Conservation (phyloP, 2,797 vertebrate species). For the Dendrocincla fuliginosa region DNA sequence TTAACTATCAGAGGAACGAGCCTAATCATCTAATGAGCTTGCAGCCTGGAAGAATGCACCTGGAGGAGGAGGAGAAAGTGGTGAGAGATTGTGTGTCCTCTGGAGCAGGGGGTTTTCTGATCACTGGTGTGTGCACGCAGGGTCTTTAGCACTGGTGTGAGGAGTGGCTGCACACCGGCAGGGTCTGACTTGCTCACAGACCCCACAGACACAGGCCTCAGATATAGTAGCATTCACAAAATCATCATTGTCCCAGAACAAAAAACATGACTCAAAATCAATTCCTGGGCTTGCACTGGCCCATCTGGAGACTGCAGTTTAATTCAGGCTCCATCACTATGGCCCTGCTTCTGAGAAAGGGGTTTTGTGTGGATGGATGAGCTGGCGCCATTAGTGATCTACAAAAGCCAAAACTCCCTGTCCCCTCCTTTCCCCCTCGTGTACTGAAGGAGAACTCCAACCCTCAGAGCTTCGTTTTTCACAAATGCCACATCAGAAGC, state of each 20-base stretch:
- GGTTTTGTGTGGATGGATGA: rapidly evolving
- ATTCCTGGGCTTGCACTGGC: not conserved
- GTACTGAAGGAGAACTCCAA: not conserved
- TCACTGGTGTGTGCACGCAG: rapidly evolving
- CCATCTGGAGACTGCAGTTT: not conserved
- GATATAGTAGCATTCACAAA: not conserved
- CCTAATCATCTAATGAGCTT: not conserved
- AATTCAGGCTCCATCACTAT: not conserved
- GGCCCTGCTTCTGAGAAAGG: not conserved
- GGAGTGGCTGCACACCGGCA: not conserved
- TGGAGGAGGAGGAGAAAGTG: not conserved
- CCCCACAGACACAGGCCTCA: not conserved
- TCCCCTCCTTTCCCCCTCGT: rapidly evolving
- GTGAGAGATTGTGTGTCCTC: not conserved
- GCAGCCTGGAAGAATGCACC: not conserved
- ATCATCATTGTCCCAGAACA: rapidly evolving
- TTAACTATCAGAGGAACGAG: not conserved
- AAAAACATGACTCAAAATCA: rapidly evolving
- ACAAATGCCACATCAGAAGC: not conserved
- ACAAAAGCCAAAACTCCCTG: not conserved
- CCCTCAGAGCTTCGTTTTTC: not conserved
- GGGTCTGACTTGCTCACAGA: not conserved
- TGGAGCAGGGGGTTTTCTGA: not conserved
- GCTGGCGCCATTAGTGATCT: not conserved
- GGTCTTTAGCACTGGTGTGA: not conserved